phyloP scores from a whole-genome alignment of 2,888 invertebrate species.

The Pammene aurita region DNA sequence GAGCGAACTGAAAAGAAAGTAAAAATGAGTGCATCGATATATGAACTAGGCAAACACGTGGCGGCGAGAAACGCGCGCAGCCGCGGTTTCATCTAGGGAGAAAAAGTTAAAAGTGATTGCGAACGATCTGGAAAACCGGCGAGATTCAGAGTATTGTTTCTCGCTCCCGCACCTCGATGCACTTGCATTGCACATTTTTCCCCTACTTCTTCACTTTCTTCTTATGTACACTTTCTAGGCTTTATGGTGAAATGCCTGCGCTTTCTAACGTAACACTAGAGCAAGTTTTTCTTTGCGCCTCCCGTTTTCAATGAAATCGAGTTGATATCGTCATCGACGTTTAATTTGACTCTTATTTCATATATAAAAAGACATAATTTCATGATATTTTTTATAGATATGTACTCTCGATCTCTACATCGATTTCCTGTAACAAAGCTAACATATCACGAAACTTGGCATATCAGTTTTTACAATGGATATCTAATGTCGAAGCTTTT shows the following conservation, averaged over 20 bases:
- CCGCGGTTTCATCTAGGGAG: slow-evolving; percentile 68
- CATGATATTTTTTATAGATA: no score
- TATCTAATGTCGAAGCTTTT: no score
- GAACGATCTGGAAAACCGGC: slow-evolving; percentile 67
- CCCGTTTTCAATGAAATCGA: slow-evolving; percentile 77
- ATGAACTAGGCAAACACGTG: slow-evolving; percentile 76
- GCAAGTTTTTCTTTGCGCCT: slow-evolving; percentile 77
- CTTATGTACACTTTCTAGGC: slow-evolving; percentile 80
- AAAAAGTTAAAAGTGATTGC: slow-evolving; percentile 67
- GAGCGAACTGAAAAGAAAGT: slow-evolving; percentile 83
- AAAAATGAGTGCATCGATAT: slow-evolving; percentile 79
- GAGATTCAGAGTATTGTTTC: slow-evolving; percentile 67
- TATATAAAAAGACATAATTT: background rate
- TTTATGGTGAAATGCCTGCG: slow-evolving; percentile 80
- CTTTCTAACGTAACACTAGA: slow-evolving; percentile 80
- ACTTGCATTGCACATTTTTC: slow-evolving; percentile 71
- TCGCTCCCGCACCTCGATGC: slow-evolving; percentile 65
- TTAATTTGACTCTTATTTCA: slow-evolving; percentile 32
- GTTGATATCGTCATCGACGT: slow-evolving; percentile 63
- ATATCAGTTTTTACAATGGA: background rate
- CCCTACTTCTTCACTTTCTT: slow-evolving; percentile 82
- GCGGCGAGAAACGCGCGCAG: slow-evolving; percentile 68
- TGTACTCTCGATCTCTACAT: background rate
- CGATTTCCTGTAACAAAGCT: background rate
- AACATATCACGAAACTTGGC: background rate